A percentile compares a stretch with the other conserved stretches of the same genome.
phyloP scores from a whole-genome alignment of 2,797 vertebrate genomes.

The Lutjanus argentimaculatus region DNA sequence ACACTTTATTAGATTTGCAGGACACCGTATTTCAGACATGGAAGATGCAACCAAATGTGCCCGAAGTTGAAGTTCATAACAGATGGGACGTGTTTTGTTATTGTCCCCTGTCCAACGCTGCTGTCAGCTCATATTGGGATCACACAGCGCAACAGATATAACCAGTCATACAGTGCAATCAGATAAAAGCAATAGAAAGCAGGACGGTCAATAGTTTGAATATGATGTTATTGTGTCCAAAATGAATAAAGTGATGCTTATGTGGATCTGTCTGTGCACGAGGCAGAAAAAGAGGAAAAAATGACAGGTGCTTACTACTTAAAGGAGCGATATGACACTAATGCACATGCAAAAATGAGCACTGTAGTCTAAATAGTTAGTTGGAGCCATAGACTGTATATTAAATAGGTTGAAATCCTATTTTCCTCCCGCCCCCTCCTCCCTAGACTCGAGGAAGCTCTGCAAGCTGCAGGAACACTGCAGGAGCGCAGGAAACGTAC shows the following conservation, averaged over 20 bases:
- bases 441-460: no score
- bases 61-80: not conserved
- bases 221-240: not conserved
- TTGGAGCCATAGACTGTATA: no score
- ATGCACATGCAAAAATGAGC: no score
- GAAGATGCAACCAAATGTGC: not conserved
- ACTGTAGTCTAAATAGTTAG: no score
- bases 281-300: not conserved
- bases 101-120: not conserved
- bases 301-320: not conserved
- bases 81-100: not conserved
- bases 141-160: conserved; percentile 16
- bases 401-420: no score
- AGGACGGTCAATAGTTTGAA: not conserved
- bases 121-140: conserved; percentile 25
- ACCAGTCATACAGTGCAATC: not conserved
- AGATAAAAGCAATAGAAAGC: conserved; percentile 29
- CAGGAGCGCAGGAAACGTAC: no score
- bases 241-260: conserved; percentile 9
- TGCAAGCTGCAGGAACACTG: no score
- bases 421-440: no score
- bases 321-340: no score
- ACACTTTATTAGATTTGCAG: conserved; percentile 29
- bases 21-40: not conserved
- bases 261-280: not conserved